phyloP scores from a whole-genome alignment of 2,888 invertebrate species.

The Baronia brevicornis region DNA sequence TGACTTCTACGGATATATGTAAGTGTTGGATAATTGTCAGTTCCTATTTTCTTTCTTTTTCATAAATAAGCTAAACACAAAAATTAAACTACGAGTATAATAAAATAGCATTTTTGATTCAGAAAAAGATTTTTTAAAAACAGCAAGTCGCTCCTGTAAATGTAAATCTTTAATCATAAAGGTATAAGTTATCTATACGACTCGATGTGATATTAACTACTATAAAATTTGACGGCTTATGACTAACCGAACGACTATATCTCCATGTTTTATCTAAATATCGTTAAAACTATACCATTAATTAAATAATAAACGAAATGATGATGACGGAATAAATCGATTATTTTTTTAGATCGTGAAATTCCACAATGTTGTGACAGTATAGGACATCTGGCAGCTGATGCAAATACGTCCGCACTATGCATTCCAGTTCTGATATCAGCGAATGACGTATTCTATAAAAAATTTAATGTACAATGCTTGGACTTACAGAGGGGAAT shows the following conservation, averaged over 20 bases:
- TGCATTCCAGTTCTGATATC: not conserved
- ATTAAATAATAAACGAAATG: not conserved
- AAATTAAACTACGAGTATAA: too few relatives aligned
- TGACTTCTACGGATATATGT: not conserved
- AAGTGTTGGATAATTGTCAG: too few relatives aligned
- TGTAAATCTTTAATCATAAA: too few relatives aligned
- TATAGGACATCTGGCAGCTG: not conserved
- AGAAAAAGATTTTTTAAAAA: too few relatives aligned
- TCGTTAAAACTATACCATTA: not conserved
- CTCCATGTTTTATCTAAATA: too few relatives aligned
- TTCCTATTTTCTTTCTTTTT: not conserved
- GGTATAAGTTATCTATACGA: too few relatives aligned
- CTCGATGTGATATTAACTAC: too few relatives aligned
- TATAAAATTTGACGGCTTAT: too few relatives aligned
- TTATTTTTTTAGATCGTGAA: not conserved
- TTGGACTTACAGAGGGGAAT: conserved; percentile 1
- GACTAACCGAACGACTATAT: too few relatives aligned
- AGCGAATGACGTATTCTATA: not conserved
- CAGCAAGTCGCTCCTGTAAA: too few relatives aligned
- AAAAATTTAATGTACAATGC: not conserved
- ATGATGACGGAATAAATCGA: not conserved
- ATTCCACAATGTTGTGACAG: not conserved
- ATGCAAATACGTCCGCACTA: not conserved
- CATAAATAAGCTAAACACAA: not conserved
- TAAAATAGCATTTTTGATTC: too few relatives aligned